Evolutionary conservation across 2,888 invertebrate genomes (phyloP).

Genomic region (Idaea biselata): DNA sequence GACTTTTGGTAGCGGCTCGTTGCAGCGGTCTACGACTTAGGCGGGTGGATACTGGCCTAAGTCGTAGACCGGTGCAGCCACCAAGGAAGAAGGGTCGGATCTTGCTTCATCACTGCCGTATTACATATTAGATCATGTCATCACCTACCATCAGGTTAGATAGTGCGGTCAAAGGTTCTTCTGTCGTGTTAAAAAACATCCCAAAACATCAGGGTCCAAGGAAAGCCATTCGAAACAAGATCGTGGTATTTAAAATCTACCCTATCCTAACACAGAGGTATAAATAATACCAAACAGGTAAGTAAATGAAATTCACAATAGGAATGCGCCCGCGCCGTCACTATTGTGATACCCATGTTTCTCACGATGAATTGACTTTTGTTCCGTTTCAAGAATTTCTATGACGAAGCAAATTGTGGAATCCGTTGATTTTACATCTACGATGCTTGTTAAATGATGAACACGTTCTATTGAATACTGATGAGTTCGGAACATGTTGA

Average conservation of each 20-base stretch:
- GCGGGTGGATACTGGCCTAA: too few species aligned
- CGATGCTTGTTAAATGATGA: not conserved
- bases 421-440: not conserved
- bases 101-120: constrained; percentile 8
- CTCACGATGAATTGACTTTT: constrained; percentile 34
- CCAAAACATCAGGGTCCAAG: too few species aligned
- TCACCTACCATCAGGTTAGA: constrained; percentile 5
- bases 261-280: constrained; percentile 1
- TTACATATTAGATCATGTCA: constrained; percentile 6
- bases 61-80: too few species aligned
- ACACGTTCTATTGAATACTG: constrained; percentile 3
- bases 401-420: constrained; percentile 26
- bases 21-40: too few species aligned
- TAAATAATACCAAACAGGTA: constrained; percentile 21
- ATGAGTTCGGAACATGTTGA: not conserved
- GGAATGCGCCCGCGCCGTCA: constrained; percentile 24
- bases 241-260: not conserved
- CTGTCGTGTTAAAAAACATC: too few species aligned
- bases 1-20: too few species aligned
- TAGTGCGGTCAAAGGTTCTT: too few species aligned
- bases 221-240: too few species aligned
- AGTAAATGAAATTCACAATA: constrained; percentile 19
- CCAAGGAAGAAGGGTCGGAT: too few species aligned
- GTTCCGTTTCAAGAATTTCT: constrained; percentile 25
- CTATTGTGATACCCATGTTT: constrained; percentile 27